phyloP scores from a whole-genome alignment of 2,888 invertebrate genomes.

The Rhynchonema sp. region DNA sequence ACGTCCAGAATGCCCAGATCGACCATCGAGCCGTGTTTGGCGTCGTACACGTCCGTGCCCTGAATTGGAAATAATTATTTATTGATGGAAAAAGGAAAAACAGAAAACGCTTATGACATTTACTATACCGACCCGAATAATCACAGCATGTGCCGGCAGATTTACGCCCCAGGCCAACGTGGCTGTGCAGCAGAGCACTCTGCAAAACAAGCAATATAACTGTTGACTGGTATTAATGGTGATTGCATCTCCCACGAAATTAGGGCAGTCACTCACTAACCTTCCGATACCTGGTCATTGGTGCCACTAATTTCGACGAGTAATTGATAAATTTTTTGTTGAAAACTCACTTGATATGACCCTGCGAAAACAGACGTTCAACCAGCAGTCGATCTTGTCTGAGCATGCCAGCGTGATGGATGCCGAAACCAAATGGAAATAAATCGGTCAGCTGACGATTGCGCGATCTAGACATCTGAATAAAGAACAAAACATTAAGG shows the following conservation, averaged over 20 bases:
- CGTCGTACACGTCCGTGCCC: conserved; percentile 94
- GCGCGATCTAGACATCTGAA: conserved; percentile 11
- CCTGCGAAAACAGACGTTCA: conserved; percentile 72
- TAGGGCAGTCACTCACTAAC: not conserved
- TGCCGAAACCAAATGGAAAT: conserved; percentile 64
- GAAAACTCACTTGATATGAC: conserved; percentile 45
- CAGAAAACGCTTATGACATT: not conserved
- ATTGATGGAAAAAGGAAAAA: not conserved
- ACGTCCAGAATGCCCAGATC: conserved; percentile 92
- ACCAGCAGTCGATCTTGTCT: conserved; percentile 65
- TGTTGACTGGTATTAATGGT: too few species aligned
- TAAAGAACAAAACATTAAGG: too few species aligned
- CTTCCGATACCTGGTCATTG: too few species aligned
- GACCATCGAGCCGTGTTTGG: conserved; percentile 74
- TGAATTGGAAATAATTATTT: conserved; percentile 25
- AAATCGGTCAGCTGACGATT: conserved; percentile 40
- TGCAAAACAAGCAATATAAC: too few species aligned
- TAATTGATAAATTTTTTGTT: too few species aligned
- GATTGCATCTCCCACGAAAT: too few species aligned
- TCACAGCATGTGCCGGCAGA: conserved; percentile 88
- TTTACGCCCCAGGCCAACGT: conserved; percentile 99
- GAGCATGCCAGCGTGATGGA: conserved; percentile 90
- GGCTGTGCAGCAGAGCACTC: conserved; percentile 73
- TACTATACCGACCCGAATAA: conserved; percentile 51
- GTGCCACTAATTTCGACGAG: too few species aligned